A percentile compares a stretch with the other conserved stretches of the same genome.
These are phyloP conservation scores for Rhimphoctona megacephalus DNA, from an alignment of 2,888 invertebrate species.

Conservation along the genomic window DNA sequence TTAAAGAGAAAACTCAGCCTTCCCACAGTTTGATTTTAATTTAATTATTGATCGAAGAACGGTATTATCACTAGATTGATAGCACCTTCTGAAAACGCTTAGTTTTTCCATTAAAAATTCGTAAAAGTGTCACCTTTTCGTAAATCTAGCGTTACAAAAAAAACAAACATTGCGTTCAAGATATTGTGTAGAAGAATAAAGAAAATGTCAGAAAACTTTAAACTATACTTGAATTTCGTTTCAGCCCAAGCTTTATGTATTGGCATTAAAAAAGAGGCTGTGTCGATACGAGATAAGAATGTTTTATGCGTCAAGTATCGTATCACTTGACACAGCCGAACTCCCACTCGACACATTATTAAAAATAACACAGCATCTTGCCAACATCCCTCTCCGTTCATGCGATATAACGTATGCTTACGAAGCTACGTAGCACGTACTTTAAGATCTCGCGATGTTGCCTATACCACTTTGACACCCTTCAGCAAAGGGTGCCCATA, in stretches of 20 bases:
- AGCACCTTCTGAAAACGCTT: too few relatives aligned
- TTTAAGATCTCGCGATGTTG: background rate
- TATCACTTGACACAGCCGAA: constrained; percentile 73
- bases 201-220: constrained; percentile 1
- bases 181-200: background rate
- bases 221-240: constrained; percentile 13
- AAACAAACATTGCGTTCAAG: background rate
- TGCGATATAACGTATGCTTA: constrained; percentile 7
- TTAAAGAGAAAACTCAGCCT: too few relatives aligned
- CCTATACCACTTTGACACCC: constrained; percentile 45
- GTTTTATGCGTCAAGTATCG: constrained; percentile 76
- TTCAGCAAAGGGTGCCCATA: constrained; percentile 68
- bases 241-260: constrained; percentile 21
- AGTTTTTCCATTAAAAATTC: too few relatives aligned
- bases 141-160: too few relatives aligned
- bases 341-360: constrained; percentile 74
- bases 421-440: background rate
- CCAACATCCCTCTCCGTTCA: constrained; percentile 47
- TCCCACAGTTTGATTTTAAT: too few relatives aligned
- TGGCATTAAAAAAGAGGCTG: constrained; percentile 63
- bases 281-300: constrained; percentile 78
- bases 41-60: too few relatives aligned
- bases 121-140: too few relatives aligned
- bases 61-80: too few relatives aligned
- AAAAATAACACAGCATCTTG: constrained; percentile 76